Evolutionary conservation across 2,888 invertebrate genomes (phyloP).

Genomic region (Lasioglossum lativentre): DNA sequence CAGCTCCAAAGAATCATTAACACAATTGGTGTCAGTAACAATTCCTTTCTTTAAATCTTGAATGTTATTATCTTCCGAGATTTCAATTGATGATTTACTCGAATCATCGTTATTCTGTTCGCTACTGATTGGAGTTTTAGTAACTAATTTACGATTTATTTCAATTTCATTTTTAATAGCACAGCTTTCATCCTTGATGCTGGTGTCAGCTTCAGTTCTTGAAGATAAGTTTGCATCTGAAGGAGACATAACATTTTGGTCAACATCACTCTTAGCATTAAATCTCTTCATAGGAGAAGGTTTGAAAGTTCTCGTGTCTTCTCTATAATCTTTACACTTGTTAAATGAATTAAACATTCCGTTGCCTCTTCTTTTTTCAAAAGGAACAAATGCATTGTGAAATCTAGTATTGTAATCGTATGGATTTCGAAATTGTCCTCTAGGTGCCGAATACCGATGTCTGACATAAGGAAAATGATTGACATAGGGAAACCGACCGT

Average conservation of each 20-base stretch:
- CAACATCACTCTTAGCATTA: slow-evolving; percentile 28
- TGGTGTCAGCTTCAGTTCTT: slow-evolving; percentile 20
- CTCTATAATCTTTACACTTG: slow-evolving; percentile 26
- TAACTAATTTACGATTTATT: slow-evolving; percentile 12
- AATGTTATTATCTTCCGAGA: background rate
- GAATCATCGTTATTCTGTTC: slow-evolving; percentile 17
- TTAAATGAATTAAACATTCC: slow-evolving; percentile 26
- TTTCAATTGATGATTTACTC: slow-evolving; percentile 5
- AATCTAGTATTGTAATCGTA: slow-evolving; percentile 34
- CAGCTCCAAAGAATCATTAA: background rate
- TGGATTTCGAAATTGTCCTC: slow-evolving; percentile 35
- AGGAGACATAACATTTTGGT: slow-evolving; percentile 24
- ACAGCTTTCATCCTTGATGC: slow-evolving; percentile 13
- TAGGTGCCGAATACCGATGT: slow-evolving; percentile 22
- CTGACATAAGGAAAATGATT: slow-evolving; percentile 40
- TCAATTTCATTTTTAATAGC: background rate
- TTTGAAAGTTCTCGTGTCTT: slow-evolving; percentile 12
- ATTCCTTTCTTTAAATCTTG: background rate
- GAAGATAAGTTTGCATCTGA: slow-evolving; percentile 34
- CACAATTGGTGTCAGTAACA: background rate
- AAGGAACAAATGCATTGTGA: slow-evolving; percentile 30
- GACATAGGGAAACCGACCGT: slow-evolving; percentile 30
- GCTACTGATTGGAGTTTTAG: background rate
- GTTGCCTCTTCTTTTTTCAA: slow-evolving; percentile 44
- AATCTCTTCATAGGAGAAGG: background rate